Percentiles rank a stretch among this genome's conserved stretches.
Conservation (phyloP, 2,888 invertebrate species). For the Linyphia triangularis region DNA sequence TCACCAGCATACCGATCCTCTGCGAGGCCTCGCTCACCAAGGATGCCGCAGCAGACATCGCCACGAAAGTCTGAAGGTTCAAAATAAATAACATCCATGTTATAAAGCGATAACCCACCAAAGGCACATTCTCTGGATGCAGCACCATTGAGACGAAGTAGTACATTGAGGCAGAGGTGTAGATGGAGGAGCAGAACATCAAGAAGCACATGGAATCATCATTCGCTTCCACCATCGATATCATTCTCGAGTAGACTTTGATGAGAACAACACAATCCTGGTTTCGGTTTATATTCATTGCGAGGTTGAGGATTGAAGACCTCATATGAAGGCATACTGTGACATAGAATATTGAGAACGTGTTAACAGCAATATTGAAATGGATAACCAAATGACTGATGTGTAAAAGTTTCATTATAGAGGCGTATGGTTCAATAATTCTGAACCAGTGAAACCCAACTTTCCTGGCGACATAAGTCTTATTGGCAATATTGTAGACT, state of each 20-base stretch:
- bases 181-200: conserved; percentile 9
- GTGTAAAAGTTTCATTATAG: not conserved
- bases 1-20: not conserved
- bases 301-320: not conserved
- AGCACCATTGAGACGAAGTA: not conserved
- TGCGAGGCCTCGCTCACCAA: conserved; percentile 1
- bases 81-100: no score
- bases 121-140: not conserved
- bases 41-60: not conserved
- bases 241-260: not conserved
- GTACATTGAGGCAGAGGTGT: not conserved
- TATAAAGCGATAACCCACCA: no score
- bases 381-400: not conserved
- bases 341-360: conserved; percentile 2
- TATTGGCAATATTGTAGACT: not conserved
- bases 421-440: not conserved
- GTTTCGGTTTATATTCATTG: not conserved
- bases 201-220: not conserved
- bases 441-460: not conserved
- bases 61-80: not conserved
- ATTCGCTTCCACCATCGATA: not conserved
- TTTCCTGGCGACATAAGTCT: not conserved
- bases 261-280: not conserved
- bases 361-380: not conserved
- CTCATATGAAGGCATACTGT: not conserved